Conservation (phyloP, 2,113 vertebrate species). For the Eurypyga helias region DNA sequence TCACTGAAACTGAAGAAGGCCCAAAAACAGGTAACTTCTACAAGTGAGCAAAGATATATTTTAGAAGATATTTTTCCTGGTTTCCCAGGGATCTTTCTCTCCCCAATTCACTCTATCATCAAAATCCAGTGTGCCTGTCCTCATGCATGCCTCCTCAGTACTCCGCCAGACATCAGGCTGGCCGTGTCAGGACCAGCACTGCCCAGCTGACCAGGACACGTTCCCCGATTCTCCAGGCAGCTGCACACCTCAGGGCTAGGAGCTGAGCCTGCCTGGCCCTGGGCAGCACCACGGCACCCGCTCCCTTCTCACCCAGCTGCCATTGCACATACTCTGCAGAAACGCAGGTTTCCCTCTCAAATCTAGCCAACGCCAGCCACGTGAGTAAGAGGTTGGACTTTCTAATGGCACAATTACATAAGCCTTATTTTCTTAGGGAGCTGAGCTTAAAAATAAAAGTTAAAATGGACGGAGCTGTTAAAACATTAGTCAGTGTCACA, state of each 20-base stretch:
- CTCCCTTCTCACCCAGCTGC: not conserved
- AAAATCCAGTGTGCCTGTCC: not conserved
- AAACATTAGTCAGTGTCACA: not conserved
- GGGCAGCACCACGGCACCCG: fast-evolving
- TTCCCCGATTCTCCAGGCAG: not conserved
- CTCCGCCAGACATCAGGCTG: not conserved
- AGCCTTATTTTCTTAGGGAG: not conserved
- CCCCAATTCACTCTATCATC: not conserved
- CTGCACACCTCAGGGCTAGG: not conserved
- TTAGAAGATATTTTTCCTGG: fast-evolving
- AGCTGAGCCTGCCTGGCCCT: not conserved
- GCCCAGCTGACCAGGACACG: fast-evolving
- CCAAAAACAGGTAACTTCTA: not conserved
- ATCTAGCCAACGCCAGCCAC: not conserved
- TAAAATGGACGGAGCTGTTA: not conserved
- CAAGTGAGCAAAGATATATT: not conserved
- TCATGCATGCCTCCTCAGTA: not conserved
- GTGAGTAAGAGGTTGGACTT: not conserved
- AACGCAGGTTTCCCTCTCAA: not conserved
- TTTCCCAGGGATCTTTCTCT: not conserved
- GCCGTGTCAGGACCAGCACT: not conserved
- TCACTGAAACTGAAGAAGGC: not conserved
- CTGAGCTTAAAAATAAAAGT: not conserved
- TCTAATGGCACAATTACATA: not conserved
- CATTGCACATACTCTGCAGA: not conserved